phyloP scores from a whole-genome alignment of 2,113 vertebrate genomes.

The Lycocorax pyrrhopterus region DNA sequence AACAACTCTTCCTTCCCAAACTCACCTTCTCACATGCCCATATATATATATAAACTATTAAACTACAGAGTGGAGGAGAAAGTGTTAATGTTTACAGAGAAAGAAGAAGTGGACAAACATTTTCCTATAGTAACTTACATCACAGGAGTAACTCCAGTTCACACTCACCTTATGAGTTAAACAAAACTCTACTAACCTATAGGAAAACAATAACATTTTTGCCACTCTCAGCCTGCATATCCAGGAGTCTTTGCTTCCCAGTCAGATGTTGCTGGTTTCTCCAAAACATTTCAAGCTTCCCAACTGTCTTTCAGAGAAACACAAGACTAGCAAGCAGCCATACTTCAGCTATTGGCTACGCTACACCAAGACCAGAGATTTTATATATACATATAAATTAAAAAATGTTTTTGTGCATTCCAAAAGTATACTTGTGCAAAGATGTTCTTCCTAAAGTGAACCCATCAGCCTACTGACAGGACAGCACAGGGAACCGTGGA shows the following conservation, averaged over 20 bases:
- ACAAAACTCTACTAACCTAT: not conserved
- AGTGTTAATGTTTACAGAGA: not conserved
- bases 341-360: not conserved
- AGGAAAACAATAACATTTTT: not conserved
- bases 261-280: not conserved
- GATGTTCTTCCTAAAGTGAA: not conserved
- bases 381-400: not conserved
- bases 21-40: not conserved
- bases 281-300: not conserved
- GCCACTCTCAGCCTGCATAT: not conserved
- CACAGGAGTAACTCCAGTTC: not conserved
- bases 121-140: not conserved
- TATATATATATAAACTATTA: not conserved
- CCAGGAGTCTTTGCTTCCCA: not conserved
- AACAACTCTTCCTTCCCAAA: not conserved
- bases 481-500: not conserved
- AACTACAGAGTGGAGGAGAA: not conserved
- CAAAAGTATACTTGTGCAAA: not conserved
- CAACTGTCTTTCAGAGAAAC: not conserved
- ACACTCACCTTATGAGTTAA: not conserved
- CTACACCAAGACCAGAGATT: not conserved
- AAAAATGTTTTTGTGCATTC: not conserved
- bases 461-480: not conserved
- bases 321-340: not conserved
- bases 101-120: not conserved